phyloP scores from a whole-genome alignment of 2,797 vertebrate genomes.

The Iguana delicatissima region DNA sequence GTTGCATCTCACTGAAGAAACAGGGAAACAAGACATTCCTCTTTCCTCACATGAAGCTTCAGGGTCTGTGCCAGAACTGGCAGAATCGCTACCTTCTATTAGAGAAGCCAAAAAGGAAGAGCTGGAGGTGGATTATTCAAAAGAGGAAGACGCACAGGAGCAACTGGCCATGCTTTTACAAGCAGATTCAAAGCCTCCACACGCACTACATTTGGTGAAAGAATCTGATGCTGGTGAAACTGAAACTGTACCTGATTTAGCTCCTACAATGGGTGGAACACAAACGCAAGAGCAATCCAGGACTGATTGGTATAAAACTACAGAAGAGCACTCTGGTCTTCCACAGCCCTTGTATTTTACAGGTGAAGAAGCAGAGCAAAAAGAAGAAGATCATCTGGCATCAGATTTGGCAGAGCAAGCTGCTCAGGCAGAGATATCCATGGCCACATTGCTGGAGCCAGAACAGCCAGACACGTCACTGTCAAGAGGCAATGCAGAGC shows the following conservation, averaged over 20 bases:
- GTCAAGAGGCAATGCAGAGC: background rate
- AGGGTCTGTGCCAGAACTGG: background rate
- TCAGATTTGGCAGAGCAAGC: background rate
- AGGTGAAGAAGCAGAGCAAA: background rate
- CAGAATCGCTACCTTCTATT: background rate
- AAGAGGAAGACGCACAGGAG: background rate
- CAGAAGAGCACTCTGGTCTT: background rate
- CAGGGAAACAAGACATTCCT: background rate
- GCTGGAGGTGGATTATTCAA: background rate
- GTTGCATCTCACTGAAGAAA: conserved; percentile 13
- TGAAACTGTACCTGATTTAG: background rate
- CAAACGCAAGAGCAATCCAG: background rate
- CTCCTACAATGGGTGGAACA: background rate
- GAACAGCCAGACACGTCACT: background rate
- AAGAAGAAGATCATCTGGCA: background rate
- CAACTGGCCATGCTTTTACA: background rate
- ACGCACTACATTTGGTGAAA: background rate
- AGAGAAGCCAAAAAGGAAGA: background rate
- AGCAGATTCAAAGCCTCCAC: background rate
- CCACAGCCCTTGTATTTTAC: background rate
- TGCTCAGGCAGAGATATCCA: background rate
- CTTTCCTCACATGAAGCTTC: background rate
- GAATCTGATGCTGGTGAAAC: background rate
- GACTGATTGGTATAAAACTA: background rate
- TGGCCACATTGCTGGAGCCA: background rate